These are phyloP conservation scores for Brachypterus glaber DNA, from an alignment of 2,888 invertebrate genomes.

Conservation along the genomic window DNA sequence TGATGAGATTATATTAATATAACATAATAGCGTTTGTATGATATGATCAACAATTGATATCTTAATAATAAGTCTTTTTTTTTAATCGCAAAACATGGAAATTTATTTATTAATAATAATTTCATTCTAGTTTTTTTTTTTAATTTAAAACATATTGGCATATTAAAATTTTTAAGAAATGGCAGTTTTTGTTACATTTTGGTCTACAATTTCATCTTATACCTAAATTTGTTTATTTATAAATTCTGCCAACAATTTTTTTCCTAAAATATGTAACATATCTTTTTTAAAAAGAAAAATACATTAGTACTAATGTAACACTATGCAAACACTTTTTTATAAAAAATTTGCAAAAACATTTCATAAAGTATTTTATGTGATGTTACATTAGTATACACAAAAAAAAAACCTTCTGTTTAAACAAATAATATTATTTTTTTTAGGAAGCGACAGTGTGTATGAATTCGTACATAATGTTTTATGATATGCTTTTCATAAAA, in stretches of 20 bases:
- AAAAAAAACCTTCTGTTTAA: too few species aligned
- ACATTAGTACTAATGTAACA: too few species aligned
- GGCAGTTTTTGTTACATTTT: constrained; percentile 25
- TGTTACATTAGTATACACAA: too few species aligned
- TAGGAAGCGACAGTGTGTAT: too few species aligned
- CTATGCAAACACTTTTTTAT: too few species aligned
- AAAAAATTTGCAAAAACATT: too few species aligned
- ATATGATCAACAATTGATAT: constrained; percentile 30
- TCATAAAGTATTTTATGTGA: too few species aligned
- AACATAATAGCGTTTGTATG: constrained; percentile 16
- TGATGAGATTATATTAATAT: constrained; percentile 18
- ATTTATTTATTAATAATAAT: too few species aligned
- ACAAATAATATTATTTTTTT: too few species aligned
- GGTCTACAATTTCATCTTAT: constrained; percentile 19
- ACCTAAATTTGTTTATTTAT: constrained; percentile 14
- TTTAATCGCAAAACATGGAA: constrained; percentile 20
- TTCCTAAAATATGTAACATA: constrained; percentile 7
- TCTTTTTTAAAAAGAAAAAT: constrained; percentile 13
- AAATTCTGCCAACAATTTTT: constrained; percentile 23
- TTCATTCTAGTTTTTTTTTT: too few species aligned
- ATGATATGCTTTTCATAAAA: too few species aligned
- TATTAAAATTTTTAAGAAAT: constrained; percentile 20
- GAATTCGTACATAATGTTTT: too few species aligned
- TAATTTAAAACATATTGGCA: constrained; percentile 25
- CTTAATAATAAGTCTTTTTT: constrained; percentile 13